Evolutionary conservation across 2,888 invertebrate genomes (phyloP).

Genomic region (Apamea crenata): DNA sequence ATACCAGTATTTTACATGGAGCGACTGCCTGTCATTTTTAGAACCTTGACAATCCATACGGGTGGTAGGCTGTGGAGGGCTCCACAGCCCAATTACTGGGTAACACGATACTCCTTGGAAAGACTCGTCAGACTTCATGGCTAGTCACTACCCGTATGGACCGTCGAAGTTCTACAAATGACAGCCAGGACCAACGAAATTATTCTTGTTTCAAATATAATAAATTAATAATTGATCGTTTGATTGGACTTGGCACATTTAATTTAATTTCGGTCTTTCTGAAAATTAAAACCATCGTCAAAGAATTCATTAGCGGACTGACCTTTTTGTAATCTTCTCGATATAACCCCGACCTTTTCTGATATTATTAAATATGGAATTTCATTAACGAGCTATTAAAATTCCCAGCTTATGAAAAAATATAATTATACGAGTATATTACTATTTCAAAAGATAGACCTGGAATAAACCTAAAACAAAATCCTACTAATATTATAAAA

Average conservation of each 20-base stretch:
- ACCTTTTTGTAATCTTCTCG: slow-evolving; percentile 33
- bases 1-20: neutral
- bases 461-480: too few species aligned
- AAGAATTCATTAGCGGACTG: slow-evolving; percentile 23
- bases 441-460: too few species aligned
- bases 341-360: slow-evolving; percentile 10
- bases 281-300: slow-evolving; percentile 42
- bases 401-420: slow-evolving; percentile 10
- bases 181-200: neutral
- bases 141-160: neutral
- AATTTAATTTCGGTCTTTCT: slow-evolving; percentile 13
- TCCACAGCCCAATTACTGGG: neutral
- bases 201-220: neutral
- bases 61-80: neutral
- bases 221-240: neutral
- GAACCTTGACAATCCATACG: too few species aligned
- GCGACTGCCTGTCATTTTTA: neutral
- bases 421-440: neutral
- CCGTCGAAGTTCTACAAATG: neutral
- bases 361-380: slow-evolving; percentile 23
- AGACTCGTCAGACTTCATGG: neutral
- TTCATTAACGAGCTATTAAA: slow-evolving; percentile 36
- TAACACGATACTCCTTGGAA: neutral
- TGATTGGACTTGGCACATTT: neutral
- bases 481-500: too few species aligned